These are phyloP conservation scores for Pachyuromys duprasi DNA, from an alignment of 2,797 vertebrate species.

Conservation along the genomic window DNA sequence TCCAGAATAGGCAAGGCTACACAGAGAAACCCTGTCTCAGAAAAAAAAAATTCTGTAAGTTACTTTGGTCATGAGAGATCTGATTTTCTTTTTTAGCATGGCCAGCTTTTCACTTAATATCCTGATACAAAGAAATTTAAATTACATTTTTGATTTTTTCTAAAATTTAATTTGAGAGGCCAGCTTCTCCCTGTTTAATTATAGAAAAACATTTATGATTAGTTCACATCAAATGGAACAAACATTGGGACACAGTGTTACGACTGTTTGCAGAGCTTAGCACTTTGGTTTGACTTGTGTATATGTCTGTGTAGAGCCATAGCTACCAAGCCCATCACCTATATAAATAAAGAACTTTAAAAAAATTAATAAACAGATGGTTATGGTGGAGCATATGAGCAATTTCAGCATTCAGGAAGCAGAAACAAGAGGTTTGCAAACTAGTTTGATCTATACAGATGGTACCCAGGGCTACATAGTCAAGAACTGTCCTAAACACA, in stretches of 20 bases:
- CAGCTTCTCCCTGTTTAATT: neutral
- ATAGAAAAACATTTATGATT: neutral
- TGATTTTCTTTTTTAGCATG: neutral
- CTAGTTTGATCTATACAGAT: neutral
- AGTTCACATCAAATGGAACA: slow-evolving; percentile 3
- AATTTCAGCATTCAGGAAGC: neutral
- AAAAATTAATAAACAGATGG: neutral
- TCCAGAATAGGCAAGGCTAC: no score
- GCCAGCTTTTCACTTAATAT: neutral
- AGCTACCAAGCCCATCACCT: neutral
- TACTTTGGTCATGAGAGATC: neutral
- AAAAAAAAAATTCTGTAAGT: neutral
- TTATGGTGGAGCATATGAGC: no score
- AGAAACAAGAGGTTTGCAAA: neutral
- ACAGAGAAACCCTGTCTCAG: no score
- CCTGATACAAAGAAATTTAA: neutral
- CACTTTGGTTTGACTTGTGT: neutral
- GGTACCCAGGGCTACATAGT: neutral
- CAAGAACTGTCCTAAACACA: neutral
- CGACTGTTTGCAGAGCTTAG: neutral
- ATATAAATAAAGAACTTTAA: neutral
- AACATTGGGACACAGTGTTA: neutral
- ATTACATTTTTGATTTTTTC: neutral
- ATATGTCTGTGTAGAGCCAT: neutral
- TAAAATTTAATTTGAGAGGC: neutral